Base-by-base conservation (phyloP, 1,140 invertebrate species). In the Diploscapter pachys region DNA sequence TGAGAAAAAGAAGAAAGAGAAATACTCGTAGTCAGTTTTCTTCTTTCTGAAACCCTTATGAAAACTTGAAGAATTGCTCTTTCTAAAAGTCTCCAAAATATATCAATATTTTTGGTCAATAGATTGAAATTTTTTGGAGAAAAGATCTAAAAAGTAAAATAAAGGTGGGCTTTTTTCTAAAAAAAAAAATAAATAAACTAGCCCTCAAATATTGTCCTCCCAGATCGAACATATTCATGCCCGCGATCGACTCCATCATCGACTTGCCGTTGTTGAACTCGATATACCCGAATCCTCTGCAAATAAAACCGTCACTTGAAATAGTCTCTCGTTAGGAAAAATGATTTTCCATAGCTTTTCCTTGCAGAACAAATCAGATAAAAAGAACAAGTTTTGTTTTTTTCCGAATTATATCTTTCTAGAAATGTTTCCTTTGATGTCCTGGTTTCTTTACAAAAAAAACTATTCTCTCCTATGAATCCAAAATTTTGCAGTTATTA, bases 141-240 rank as follows among this genome's bases (percentile, higher is more conserved):
- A 31, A 31, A 31, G 31, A 31, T 31, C 31, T 31, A 31, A 31
- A 31, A 31, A 31, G 31, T 31, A 59, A 59, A 59, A 49, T 61
- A 51, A 63, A 62, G 9, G 54, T 11, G 9, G 9, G 13, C 9
- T 59, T 9, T 31, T 50, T 50, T 6, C 63, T 6, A 64, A 31
- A 31, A 31, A 64, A 69, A 69, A n/a, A 69, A 54, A 54, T 31
- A 31, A 31, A 59, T 57, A n/a, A 13, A 53, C 75, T 71, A 48
- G 72, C 75, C 63, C 94, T 88, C 0, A 99, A 87, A 86, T 93
- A 93, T 86, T 98, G 95, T 2, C 96, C 96, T 71, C 96, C 96
- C 5, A 99, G 88, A 88, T 99, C 96, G 88, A 99, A 99, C 64
- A 98, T 88, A 88, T 99, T 99, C 97, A 99, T 99, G 55, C 94